Base-by-base conservation (phyloP, 2,888 invertebrate species). In the Macrophya annulata region DNA sequence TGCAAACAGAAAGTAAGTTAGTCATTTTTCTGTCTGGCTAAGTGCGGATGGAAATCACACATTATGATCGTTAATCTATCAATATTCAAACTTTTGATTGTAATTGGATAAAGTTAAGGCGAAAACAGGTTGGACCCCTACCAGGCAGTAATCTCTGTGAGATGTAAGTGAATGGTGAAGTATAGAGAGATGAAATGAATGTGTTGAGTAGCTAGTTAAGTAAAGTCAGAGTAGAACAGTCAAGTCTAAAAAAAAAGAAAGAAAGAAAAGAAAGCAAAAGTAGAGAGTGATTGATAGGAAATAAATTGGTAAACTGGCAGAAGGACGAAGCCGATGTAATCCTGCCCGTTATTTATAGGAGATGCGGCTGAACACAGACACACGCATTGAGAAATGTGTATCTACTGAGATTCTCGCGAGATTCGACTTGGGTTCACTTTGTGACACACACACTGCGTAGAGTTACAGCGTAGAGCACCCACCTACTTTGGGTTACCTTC, bases 331-430 rank as follows among this genome's bases (percentile, higher is more conserved):
- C 91, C 91, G 91, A 93, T 91, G 91, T 93, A 93, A 93, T 92
- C 90, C 89, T 93, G 91, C 91, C 92, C 92, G 90, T 93, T 93
- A 93, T 93, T 93, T 93, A 92, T 93, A 93, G 93, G 93, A 92
- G 92, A 92, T 91, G 92, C 92, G 92, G 93, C 93, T 93, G 93
- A 93, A 89, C 91, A 89, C 91, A 90, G 89, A 90, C 89, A 90
- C 88, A 89, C 86, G 85, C 85, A 68, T 87, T 89, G 92, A 92
- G 90, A 91, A 90, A 90, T 89, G 88, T 89, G 92, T 92, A 89
- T 90, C 91, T 90, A 90, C 91, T 88, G 91, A 90, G 91, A 92
- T 91, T 90, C 89, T 92, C 91, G 91, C 92, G 92, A 92, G 92
- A 93, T 92, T 92, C 92, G 89, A 89, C 93, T 92, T 92, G 92